Percentiles rank a stretch among this genome's conserved stretches.
These are phyloP conservation scores for Alentia gelatinosa DNA, from an alignment of 2,888 invertebrate species.

Conservation along the genomic window DNA sequence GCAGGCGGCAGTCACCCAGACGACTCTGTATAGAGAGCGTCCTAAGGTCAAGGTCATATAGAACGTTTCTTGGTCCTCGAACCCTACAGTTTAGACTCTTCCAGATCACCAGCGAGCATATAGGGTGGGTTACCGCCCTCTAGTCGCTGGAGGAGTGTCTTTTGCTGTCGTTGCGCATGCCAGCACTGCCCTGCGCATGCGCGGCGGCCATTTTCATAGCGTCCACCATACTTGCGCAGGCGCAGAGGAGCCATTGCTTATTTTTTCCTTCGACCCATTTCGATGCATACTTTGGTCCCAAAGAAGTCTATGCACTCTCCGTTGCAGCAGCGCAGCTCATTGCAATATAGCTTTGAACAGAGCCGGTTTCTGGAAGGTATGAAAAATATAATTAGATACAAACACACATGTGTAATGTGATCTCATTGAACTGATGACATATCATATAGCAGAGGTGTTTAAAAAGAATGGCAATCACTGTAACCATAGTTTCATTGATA, in stretches of 20 bases:
- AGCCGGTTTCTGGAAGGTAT: constrained; percentile 10
- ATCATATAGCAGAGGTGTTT: too few species aligned
- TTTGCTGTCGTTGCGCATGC: neutral
- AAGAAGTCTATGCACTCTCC: constrained; percentile 24
- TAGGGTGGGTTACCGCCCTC: neutral
- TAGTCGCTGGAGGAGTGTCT: neutral
- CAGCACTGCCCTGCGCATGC: neutral
- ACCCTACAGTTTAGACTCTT: constrained; percentile 28
- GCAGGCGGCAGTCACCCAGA: neutral
- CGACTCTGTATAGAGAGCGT: neutral
- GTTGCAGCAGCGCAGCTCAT: constrained; percentile 1
- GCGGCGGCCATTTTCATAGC: neutral
- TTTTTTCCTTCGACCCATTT: constrained; percentile 28
- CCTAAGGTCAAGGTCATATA: constrained; percentile 31
- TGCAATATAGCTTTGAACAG: constrained; percentile 7
- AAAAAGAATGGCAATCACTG: too few species aligned
- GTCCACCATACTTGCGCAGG: neutral
- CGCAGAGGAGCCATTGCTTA: neutral
- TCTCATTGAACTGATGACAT: too few species aligned
- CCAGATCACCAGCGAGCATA: neutral
- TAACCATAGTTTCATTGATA: too few species aligned
- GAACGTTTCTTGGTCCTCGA: constrained; percentile 45
- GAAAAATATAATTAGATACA: too few species aligned
- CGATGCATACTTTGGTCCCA: constrained; percentile 3
- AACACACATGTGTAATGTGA: too few species aligned